Conservation (phyloP, 1,140 invertebrate genomes). For the Pseudobourletiella spinata region DNA sequence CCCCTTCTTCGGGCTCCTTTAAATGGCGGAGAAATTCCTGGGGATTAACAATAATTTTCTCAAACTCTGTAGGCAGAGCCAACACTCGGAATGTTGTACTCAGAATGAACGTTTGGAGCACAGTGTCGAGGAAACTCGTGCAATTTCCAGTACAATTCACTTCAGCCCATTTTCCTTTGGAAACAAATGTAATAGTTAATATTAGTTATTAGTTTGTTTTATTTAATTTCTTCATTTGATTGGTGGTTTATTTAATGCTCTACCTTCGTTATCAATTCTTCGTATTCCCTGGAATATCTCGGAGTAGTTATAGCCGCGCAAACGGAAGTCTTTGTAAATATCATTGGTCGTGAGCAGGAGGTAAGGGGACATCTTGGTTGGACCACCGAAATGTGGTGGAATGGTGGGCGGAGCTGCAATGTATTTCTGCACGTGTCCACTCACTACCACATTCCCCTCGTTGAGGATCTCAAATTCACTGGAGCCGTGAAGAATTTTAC, state of each 20-base stretch:
- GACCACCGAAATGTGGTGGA: too few species aligned
- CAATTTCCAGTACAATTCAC: conserved; percentile 79
- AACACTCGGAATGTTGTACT: conserved; percentile 64
- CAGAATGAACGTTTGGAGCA: conserved; percentile 84
- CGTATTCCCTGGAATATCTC: conserved; percentile 76
- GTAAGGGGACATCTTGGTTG: too few species aligned
- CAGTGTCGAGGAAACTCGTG: conserved; percentile 88
- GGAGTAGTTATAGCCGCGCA: conserved; percentile 88
- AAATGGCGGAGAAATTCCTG: conserved; percentile 1
- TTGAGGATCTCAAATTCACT: conserved; percentile 91
- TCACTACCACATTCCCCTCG: conserved; percentile 67
- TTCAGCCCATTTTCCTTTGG: conserved; percentile 51
- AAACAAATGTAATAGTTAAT: too few species aligned
- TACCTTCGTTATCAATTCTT: conserved; percentile 55
- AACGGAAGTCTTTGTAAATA: conserved; percentile 85
- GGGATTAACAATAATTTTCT: conserved; percentile 73
- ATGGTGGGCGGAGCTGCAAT: too few species aligned
- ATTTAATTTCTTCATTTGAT: too few species aligned
- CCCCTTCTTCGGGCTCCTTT: neutral
- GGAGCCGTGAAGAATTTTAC: conserved; percentile 76
- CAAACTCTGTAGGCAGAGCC: conserved; percentile 77
- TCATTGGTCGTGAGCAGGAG: too few species aligned
- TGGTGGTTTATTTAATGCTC: too few species aligned
- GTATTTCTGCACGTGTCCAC: conserved; percentile 67
- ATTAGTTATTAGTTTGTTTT: too few species aligned